phyloP scores from a whole-genome alignment of 2,888 invertebrate species.

The Nycteola revayana region DNA sequence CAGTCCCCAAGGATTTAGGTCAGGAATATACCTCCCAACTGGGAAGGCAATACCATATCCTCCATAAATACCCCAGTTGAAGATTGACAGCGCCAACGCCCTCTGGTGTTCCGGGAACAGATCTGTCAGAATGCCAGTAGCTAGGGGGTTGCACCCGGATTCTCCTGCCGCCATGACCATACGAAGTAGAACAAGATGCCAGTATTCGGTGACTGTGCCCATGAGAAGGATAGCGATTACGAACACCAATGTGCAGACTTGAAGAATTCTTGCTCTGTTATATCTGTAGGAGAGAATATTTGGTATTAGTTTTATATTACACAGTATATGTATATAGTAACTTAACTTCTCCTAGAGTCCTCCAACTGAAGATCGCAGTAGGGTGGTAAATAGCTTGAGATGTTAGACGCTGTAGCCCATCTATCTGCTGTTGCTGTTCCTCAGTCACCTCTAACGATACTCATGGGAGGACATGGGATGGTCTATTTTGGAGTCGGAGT shows the following conservation, averaged over 20 bases:
- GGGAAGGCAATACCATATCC: conserved; percentile 97
- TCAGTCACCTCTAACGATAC: too few species aligned
- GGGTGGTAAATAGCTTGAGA: too few species aligned
- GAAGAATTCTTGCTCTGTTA: conserved; percentile 88
- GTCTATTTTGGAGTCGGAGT: too few species aligned
- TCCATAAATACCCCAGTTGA: conserved; percentile 98
- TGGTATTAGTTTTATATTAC: too few species aligned
- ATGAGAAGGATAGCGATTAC: conserved; percentile 92
- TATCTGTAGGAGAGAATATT: conserved; percentile 58
- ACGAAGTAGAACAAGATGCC: conserved; percentile 93
- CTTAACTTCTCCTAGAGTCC: too few species aligned
- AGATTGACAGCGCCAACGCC: conserved; percentile 94
- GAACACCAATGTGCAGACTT: conserved; percentile 90
- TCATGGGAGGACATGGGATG: too few species aligned
- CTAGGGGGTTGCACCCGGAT: conserved; percentile 93
- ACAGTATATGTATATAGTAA: too few species aligned
- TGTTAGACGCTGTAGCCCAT: too few species aligned
- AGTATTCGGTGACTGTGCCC: conserved; percentile 92
- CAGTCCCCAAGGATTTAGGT: conserved; percentile 87
- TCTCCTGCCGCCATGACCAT: conserved; percentile 95
- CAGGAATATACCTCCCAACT: conserved; percentile 92
- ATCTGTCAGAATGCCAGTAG: conserved; percentile 91
- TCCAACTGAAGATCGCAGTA: too few species aligned
- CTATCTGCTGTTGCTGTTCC: too few species aligned
- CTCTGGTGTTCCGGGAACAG: conserved; percentile 91